Percentiles rank a stretch among this genome's conserved stretches.
Conservation (phyloP, 1,140 invertebrate genomes). For the Neodiprion pinetum region DNA sequence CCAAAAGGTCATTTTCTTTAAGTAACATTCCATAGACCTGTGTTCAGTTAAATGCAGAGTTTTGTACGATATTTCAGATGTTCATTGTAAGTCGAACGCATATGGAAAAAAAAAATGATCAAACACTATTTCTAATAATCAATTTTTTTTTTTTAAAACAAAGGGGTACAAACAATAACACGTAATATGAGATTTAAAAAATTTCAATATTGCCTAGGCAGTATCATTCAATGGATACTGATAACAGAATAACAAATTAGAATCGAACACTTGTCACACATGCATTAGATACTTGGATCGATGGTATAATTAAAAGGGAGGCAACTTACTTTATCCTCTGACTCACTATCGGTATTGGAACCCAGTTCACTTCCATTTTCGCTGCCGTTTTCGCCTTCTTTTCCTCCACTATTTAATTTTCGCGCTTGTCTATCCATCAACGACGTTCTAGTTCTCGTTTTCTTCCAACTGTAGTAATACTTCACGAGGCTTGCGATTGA, state of each 20-base stretch:
- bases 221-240: background rate
- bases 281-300: constrained; percentile 23
- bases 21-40: no score
- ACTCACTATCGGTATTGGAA: constrained; percentile 86
- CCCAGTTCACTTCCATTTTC: constrained; percentile 77
- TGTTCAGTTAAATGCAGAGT: no score
- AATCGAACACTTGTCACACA: constrained; percentile 4
- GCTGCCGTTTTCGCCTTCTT: constrained; percentile 72
- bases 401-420: constrained; percentile 68
- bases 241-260: background rate
- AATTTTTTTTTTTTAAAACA: no score
- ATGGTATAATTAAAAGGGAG: constrained; percentile 28
- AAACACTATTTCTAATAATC: background rate
- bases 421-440: constrained; percentile 90
- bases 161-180: background rate
- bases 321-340: constrained; percentile 84
- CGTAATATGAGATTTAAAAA: background rate
- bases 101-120: background rate
- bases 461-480: constrained; percentile 99
- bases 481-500: constrained; percentile 95
- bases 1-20: no score
- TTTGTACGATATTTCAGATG: no score
- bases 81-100: background rate
- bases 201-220: background rate
- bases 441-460: constrained; percentile 88